These are phyloP conservation scores for Arizona elegans DNA, from an alignment of 2,113 vertebrate genomes.

Conservation along the genomic window DNA sequence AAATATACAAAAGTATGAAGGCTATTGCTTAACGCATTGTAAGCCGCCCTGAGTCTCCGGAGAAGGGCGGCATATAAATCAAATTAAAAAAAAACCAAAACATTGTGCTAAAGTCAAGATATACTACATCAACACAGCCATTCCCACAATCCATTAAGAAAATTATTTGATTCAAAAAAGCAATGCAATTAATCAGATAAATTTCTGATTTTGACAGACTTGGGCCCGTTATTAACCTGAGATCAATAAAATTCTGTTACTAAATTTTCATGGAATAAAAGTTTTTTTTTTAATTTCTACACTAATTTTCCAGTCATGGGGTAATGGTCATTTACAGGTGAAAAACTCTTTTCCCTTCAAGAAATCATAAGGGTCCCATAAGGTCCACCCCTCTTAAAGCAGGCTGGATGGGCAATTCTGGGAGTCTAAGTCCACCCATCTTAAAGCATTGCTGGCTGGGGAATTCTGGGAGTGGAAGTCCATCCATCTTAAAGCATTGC, in stretches of 20 bases:
- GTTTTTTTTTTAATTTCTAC: too few relatives aligned
- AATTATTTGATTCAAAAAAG: not conserved
- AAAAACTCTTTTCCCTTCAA: not conserved
- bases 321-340: not conserved
- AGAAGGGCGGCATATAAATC: too few relatives aligned
- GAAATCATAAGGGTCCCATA: not conserved
- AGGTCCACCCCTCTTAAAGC: not conserved
- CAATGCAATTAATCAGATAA: too few relatives aligned
- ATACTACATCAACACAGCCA: not conserved
- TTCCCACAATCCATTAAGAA: not conserved
- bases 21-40: too few relatives aligned
- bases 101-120: not conserved
- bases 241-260: not conserved
- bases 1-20: too few relatives aligned
- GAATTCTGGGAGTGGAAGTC: not conserved
- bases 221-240: not conserved
- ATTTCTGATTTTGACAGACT: not conserved
- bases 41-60: too few relatives aligned
- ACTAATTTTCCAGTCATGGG: not conserved
- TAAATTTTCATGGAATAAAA: not conserved
- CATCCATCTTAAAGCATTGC: fast-evolving
- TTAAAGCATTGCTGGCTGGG: not conserved
- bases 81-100: too few relatives aligned
- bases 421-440: not conserved
- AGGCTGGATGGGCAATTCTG: too few relatives aligned